These are phyloP conservation scores for Actinostola sp. DNA, from an alignment of 92 coral and sea anemone genomes.

Conservation along the genomic window DNA sequence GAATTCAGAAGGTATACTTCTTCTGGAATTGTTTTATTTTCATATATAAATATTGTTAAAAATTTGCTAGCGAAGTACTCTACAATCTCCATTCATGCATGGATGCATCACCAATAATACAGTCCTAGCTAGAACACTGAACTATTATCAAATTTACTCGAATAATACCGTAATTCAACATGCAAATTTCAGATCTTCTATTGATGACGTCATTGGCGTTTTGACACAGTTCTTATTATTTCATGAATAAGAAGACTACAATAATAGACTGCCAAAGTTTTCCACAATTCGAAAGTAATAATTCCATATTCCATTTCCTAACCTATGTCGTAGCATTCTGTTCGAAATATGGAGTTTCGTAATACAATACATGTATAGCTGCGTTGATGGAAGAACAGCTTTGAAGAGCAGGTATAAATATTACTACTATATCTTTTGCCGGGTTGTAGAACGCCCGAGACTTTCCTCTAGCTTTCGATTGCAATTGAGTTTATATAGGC, in stretches of 20 bases:
- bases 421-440: no score
- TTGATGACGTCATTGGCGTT: slow-evolving; percentile 25
- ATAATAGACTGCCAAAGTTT: slow-evolving; percentile 2
- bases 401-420: no score
- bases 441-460: background rate
- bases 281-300: slow-evolving; percentile 8
- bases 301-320: background rate
- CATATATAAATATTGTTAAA: no score
- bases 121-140: no score
- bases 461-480: background rate
- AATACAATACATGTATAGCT: no score
- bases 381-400: no score
- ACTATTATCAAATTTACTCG: no score
- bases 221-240: slow-evolving; percentile 1
- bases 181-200: slow-evolving; percentile 1
- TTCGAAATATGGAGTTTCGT: background rate
- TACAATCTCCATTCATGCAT: no score
- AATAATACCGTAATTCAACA: background rate
- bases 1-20: no score
- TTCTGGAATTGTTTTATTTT: no score
- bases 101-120: no score
- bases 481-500: background rate
- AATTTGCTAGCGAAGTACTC: no score
- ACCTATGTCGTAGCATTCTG: background rate
- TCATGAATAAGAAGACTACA: slow-evolving; percentile 3